Evolutionary conservation across 2,888 invertebrate species (phyloP).

Genomic region (Epistrophe eligans): DNA sequence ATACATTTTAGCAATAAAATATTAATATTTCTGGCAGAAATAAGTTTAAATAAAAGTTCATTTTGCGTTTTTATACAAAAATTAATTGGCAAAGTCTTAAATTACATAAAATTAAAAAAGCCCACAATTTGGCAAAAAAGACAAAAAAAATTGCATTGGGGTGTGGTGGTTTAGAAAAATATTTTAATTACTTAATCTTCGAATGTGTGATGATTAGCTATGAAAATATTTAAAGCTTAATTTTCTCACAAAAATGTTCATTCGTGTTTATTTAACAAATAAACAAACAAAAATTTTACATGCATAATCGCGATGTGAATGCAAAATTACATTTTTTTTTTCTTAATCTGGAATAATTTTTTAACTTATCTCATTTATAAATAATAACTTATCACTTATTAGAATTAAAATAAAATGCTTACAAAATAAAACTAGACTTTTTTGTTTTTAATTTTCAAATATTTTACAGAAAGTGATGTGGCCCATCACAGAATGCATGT

Average conservation of each 20-base stretch:
- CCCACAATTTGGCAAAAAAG: conserved; percentile 34
- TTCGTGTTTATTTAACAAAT: conserved; percentile 10
- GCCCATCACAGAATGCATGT: conserved; percentile 26
- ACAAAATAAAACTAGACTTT: conserved; percentile 18
- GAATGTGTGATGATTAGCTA: conserved; percentile 54
- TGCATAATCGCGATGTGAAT: conserved; percentile 32
- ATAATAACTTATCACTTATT: conserved; percentile 66
- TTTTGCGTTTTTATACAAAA: conserved; percentile 43
- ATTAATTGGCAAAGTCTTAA: conserved; percentile 61
- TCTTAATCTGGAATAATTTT: conserved; percentile 59
- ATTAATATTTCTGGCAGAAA: conserved; percentile 55
- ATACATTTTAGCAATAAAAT: conserved; percentile 30
- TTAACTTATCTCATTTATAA: conserved; percentile 55
- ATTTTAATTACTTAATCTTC: conserved; percentile 10
- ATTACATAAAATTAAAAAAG: conserved; percentile 36
- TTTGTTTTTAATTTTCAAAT: conserved; percentile 33
- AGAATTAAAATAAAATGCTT: conserved; percentile 38
- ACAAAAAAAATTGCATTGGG: conserved; percentile 22
- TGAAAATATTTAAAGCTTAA: conserved; percentile 51
- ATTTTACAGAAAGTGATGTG: conserved; percentile 55
- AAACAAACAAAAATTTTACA: conserved; percentile 21
- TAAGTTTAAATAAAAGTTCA: conserved; percentile 29
- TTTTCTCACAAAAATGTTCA: conserved; percentile 46
- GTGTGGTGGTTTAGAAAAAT: conserved; percentile 40
- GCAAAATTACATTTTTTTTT: conserved; percentile 11